Evolutionary conservation across 2,797 vertebrate genomes (phyloP).

Genomic region (Amazona ochrocephala): DNA sequence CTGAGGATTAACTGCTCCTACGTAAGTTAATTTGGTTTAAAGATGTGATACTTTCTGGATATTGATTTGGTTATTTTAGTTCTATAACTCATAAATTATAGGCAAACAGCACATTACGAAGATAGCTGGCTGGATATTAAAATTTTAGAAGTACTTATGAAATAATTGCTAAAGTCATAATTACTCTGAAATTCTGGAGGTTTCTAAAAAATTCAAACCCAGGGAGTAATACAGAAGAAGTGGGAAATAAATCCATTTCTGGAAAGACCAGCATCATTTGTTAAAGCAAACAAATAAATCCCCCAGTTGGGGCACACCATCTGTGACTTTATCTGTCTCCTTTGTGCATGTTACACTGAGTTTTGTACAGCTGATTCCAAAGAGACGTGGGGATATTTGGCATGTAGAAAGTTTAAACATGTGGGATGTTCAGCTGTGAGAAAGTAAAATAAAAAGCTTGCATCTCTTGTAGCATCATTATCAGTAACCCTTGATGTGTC

Average conservation of each 20-base stretch:
- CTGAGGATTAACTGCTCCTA: slow-evolving; percentile 75
- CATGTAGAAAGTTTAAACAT: background rate
- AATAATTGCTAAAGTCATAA: slow-evolving; percentile 30
- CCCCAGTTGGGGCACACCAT: background rate
- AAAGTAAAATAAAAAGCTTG: background rate
- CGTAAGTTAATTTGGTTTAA: slow-evolving; percentile 78
- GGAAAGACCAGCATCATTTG: background rate
- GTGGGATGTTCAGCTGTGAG: background rate
- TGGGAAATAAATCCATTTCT: background rate
- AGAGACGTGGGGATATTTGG: background rate
- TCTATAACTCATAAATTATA: slow-evolving; percentile 40
- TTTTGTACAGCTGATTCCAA: background rate
- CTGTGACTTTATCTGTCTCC: background rate
- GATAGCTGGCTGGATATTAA: slow-evolving; percentile 50
- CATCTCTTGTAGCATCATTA: background rate
- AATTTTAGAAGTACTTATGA: slow-evolving; percentile 43
- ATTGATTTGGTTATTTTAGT: slow-evolving; percentile 70
- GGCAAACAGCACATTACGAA: slow-evolving; percentile 46
- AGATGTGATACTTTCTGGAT: slow-evolving; percentile 72
- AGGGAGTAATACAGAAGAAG: background rate
- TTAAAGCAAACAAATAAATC: background rate
- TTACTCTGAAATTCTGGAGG: slow-evolving; percentile 9
- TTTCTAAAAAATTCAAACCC: background rate
- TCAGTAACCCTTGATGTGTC: background rate
- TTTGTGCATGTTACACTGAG: background rate